Base-by-base conservation (phyloP, 2,797 vertebrate genomes). In the Neomorphus geoffroyi region DNA sequence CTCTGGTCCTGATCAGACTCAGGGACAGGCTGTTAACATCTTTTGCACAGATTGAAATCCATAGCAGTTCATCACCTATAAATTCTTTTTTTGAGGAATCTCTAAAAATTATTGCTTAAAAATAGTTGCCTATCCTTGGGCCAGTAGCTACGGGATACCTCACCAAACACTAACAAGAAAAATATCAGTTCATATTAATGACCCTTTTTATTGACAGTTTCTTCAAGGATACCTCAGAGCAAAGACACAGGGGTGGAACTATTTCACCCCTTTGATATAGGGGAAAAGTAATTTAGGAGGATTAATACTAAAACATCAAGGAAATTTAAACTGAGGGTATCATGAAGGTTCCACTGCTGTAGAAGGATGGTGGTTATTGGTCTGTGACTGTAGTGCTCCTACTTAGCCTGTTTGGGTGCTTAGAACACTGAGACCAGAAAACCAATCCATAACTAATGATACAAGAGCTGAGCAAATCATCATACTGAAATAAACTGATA, bases 401-500 rank as follows among this genome's bases (percentile, higher is more conserved):
- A 37, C 22, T 60, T 53, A 32, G n/a, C 22, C 24, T 71, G 11
- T 64, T 53, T 39, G 51, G 13, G 24, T 64, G 27, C 16, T 33
- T 39, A 60, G 77, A 60, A 30, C 30, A 22, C 0, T 8, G 45
- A 79, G 41, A 50, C 4, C 30, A 41, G 51, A 70, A 23, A 62
- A 41, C 3, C 23, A 45, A 15, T 17, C 23, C 39, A 32, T 2
- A n/a, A 32, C 8, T 27, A 11, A 3, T 15, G n/a, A 39, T 17
- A 23, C 60, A 56, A 35, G 0, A 73, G 18, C n/a, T 67, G 54
- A 80, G 46, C 15, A 70, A 65, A 37, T 10, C 30, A 16, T 14
- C 0, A 0, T 3, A 4, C 7, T 18, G 10, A 57, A 73, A 77
- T 16, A 33, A 61, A 16, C 17, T 56, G 16, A 50, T 4, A 8